These are phyloP conservation scores for Dicaeum eximium DNA, from an alignment of 2,113 vertebrate species.

Conservation along the genomic window DNA sequence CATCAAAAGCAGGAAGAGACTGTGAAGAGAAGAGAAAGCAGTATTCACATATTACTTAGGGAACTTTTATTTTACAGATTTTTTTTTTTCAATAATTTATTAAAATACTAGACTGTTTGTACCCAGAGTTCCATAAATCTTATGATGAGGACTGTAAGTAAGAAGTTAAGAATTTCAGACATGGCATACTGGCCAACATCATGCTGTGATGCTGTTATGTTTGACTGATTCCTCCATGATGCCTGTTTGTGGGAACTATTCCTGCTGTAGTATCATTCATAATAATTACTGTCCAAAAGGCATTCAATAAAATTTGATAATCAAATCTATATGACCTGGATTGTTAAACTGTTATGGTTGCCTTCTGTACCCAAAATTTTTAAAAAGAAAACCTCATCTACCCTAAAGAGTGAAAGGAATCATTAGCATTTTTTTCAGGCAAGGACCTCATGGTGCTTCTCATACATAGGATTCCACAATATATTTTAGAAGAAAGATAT, in stretches of 20 bases:
- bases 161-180: neutral
- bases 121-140: neutral
- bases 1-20: neutral
- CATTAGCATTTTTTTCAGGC: neutral
- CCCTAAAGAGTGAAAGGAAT: neutral
- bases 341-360: neutral
- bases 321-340: neutral
- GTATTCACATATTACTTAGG: neutral
- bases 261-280: neutral
- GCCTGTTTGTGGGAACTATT: neutral
- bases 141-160: neutral
- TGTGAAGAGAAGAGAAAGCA: neutral
- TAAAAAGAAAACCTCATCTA: neutral
- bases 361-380: neutral
- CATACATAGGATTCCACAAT: neutral
- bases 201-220: neutral
- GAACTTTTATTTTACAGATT: neutral
- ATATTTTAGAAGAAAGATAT: neutral
- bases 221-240: neutral
- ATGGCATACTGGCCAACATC: neutral
- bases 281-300: neutral
- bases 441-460: neutral
- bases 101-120: neutral
- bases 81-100: neutral
- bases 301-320: neutral